Evolutionary conservation across 92 coral and sea anemone species (phyloP).

Genomic region (Isaurus tuberculatus): DNA sequence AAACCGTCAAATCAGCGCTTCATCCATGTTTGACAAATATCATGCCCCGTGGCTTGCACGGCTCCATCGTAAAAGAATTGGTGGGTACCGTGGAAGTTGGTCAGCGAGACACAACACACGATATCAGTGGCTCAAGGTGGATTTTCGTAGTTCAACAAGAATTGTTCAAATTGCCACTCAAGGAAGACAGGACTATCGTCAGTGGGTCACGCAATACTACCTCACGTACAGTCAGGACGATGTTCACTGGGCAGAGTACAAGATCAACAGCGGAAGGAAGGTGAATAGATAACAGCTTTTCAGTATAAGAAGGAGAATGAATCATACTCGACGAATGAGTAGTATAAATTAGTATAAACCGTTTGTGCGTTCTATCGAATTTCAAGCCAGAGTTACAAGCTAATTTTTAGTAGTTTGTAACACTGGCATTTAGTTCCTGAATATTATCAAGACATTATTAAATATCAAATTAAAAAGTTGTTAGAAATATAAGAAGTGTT

Average conservation of each 20-base stretch:
- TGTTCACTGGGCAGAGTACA: constrained; percentile 37
- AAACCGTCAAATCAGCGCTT: constrained; percentile 61
- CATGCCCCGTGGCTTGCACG: constrained; percentile 47
- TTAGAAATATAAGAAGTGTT: no score
- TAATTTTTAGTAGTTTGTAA: no score
- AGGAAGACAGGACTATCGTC: constrained; percentile 63
- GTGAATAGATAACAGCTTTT: background rate
- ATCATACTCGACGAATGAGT: no score
- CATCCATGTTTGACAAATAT: constrained; percentile 51
- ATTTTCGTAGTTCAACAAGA: constrained; percentile 54
- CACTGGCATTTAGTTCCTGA: no score
- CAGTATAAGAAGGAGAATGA: no score
- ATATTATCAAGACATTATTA: no score
- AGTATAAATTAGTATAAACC: no score
- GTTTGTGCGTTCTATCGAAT: no score
- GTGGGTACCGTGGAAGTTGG: constrained; percentile 51
- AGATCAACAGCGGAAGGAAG: constrained; percentile 34
- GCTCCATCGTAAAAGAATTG: constrained; percentile 35
- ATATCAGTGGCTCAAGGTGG: constrained; percentile 59
- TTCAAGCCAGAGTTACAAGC: no score
- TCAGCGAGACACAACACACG: constrained; percentile 53
- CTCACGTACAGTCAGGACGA: constrained; percentile 53
- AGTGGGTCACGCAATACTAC: constrained; percentile 61
- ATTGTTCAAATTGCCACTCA: constrained; percentile 62
- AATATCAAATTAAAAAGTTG: no score